phyloP scores from a whole-genome alignment of 2,797 vertebrate genomes.

The Sebastes diaconus region DNA sequence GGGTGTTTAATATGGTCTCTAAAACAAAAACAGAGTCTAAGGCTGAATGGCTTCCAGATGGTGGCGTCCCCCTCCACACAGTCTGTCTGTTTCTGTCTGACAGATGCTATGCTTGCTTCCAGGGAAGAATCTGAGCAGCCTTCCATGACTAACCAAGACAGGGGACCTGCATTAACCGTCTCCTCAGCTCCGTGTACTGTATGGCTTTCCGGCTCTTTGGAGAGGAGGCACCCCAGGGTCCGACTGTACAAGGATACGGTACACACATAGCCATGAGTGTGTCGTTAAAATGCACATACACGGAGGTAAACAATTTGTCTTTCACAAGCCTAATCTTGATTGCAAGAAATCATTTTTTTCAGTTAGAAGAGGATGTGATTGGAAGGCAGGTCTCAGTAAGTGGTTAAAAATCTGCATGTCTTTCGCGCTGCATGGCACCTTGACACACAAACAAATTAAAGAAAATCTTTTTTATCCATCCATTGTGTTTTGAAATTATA shows the following conservation, averaged over 20 bases:
- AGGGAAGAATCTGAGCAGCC: slow-evolving; percentile 71
- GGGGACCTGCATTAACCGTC: slow-evolving; percentile 67
- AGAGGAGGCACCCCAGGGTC: slow-evolving; percentile 35
- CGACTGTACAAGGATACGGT: slow-evolving; percentile 15
- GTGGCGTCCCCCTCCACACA: slow-evolving; percentile 60
- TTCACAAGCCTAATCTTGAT: neutral
- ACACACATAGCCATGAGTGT: neutral
- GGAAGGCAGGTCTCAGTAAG: slow-evolving; percentile 27
- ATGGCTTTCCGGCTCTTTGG: slow-evolving; percentile 36
- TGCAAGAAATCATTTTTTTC: slow-evolving; percentile 10
- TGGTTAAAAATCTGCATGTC: slow-evolving; percentile 5
- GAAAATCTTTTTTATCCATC: neutral
- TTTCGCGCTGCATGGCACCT: neutral
- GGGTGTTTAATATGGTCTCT: slow-evolving; percentile 57
- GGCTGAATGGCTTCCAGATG: slow-evolving; percentile 82
- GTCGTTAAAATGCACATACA: slow-evolving; percentile 1
- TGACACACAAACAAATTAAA: slow-evolving; percentile 44
- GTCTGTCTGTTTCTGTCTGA: slow-evolving; percentile 66
- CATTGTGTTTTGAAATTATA: slow-evolving; percentile 9
- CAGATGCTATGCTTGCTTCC: slow-evolving; percentile 69
- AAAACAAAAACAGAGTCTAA: slow-evolving; percentile 58
- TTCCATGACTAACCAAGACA: slow-evolving; percentile 76
- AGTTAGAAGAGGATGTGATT: slow-evolving; percentile 11
- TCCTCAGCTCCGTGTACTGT: slow-evolving; percentile 54
- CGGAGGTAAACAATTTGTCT: slow-evolving; percentile 3